Base-by-base conservation (phyloP, 2,113 vertebrate species). In the Amazona vittata region DNA sequence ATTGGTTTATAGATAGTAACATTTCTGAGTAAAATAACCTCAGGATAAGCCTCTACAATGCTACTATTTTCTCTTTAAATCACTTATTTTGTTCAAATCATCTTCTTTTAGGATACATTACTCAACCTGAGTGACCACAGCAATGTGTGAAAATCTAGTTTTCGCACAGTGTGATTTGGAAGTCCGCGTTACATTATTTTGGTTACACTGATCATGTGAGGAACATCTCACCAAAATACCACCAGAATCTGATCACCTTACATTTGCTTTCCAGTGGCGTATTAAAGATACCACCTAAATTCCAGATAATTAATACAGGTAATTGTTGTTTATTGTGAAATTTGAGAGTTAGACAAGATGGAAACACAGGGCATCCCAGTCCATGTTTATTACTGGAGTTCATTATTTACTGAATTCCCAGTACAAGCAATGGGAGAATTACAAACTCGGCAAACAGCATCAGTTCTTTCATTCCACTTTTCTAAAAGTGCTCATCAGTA, bases 401-500 rank as follows among this genome's bases (percentile, higher is more conserved):
- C 78, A 62, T 20, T 31, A 10, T 11, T 64, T 60, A 33, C 29
- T 15, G 28, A 77, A 46, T 33, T 33, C 35, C 16, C 52, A 24
- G 26, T 5, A 28, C 24, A 20, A 63, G 35, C 41, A 74, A 28
- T 4, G 47, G 73, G 53, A 94, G 33, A 74, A 92, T 85, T 2
- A 86, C 0, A 12, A 26, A 47, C 76, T 75, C 28, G 2, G 39
- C 55, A 33, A 73, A 25, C 19, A 9, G 86, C 70, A 57, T 21
- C 64, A 33, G 31, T 53, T 93, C 90, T 77, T 92, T 81, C 89
- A 62, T 84, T 96, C 70, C 93, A 96, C 98, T 98, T 74, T 93
- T 96, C 98, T 98, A 97, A 83, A 95, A 98, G 96, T 53, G 95
- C 96, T 98, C 98, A 96, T 97, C 97, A 94, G 93, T 19, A 92